Evolutionary conservation across 2,888 invertebrate species (phyloP).

Genomic region (Phytoseiulus persimilis): DNA sequence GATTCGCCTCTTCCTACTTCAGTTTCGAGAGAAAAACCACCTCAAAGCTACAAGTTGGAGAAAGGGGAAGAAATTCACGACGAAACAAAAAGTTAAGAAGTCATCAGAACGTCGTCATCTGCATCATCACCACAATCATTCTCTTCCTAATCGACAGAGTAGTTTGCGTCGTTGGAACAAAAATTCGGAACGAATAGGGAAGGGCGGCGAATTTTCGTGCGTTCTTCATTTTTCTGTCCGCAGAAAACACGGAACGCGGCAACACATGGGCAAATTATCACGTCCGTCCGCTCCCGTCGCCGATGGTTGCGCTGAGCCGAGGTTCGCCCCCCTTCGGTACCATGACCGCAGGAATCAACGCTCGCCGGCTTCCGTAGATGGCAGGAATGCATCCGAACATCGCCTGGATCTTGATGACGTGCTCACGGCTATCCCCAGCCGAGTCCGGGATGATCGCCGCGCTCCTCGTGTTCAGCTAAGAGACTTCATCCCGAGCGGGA

Average conservation of each 20-base stretch:
- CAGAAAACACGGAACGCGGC: not conserved
- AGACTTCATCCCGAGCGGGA: too few species aligned
- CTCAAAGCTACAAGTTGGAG: too few species aligned
- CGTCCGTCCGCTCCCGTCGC: not conserved
- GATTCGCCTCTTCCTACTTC: not conserved
- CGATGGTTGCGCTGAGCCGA: too few species aligned
- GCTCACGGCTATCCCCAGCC: too few species aligned
- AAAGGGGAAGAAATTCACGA: not conserved
- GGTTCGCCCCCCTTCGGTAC: too few species aligned
- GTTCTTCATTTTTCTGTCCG: not conserved
- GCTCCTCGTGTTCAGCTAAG: too few species aligned
- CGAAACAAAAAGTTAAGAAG: not conserved
- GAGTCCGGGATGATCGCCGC: too few species aligned
- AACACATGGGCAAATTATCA: not conserved
- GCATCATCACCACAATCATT: not conserved
- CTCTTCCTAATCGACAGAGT: not conserved
- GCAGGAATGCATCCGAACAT: too few species aligned
- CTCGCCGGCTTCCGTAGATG: too few species aligned
- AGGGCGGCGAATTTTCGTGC: not conserved
- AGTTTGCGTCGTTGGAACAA: not conserved
- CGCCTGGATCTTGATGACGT: too few species aligned
- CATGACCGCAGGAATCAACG: too few species aligned
- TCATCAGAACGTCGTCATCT: not conserved
- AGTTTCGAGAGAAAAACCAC: not conserved
- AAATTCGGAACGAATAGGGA: not conserved